Evolutionary conservation across 2,113 vertebrate genomes (phyloP).

Genomic region (Plestiodon gilberti): DNA sequence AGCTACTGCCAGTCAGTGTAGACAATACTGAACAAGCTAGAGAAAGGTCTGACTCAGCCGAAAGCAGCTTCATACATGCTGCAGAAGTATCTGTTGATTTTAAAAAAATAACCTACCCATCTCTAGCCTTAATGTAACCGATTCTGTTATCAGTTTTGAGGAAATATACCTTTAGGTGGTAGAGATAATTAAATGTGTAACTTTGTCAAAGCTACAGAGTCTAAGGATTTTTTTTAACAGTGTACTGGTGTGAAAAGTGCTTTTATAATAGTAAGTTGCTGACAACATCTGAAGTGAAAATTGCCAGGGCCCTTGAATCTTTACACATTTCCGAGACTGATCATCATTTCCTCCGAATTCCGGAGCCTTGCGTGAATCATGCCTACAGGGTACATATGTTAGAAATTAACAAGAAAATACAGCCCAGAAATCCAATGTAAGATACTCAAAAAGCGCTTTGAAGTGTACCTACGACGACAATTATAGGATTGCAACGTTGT

Average conservation of each 20-base stretch:
- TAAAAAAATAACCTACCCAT: conserved; percentile 21
- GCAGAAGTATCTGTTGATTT: not conserved
- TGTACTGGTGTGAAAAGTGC: conserved; percentile 76
- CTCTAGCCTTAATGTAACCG: conserved; percentile 48
- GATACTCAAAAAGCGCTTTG: conserved; percentile 59
- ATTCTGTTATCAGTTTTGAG: conserved; percentile 63
- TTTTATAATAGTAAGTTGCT: conserved; percentile 74
- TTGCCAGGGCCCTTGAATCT: conserved; percentile 79
- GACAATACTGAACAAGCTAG: too few species aligned
- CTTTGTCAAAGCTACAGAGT: conserved; percentile 69
- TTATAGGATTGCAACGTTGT: conserved; percentile 38
- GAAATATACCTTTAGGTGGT: conserved; percentile 75
- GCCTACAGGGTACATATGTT: conserved; percentile 87
- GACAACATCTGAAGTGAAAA: conserved; percentile 85
- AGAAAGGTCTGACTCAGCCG: too few species aligned
- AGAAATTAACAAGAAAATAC: conserved; percentile 84
- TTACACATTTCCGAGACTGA: conserved; percentile 83
- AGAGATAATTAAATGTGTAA: conserved; percentile 90
- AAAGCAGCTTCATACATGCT: not conserved
- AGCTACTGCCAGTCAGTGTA: too few species aligned
- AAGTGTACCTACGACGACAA: conserved; percentile 41
- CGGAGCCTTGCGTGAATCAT: conserved; percentile 82
- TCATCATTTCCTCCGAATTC: conserved; percentile 80
- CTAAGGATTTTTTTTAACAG: conserved; percentile 62
- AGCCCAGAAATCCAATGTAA: conserved; percentile 75